Conservation (phyloP, 1,140 invertebrate species). For the Trichonephila inaurata region DNA sequence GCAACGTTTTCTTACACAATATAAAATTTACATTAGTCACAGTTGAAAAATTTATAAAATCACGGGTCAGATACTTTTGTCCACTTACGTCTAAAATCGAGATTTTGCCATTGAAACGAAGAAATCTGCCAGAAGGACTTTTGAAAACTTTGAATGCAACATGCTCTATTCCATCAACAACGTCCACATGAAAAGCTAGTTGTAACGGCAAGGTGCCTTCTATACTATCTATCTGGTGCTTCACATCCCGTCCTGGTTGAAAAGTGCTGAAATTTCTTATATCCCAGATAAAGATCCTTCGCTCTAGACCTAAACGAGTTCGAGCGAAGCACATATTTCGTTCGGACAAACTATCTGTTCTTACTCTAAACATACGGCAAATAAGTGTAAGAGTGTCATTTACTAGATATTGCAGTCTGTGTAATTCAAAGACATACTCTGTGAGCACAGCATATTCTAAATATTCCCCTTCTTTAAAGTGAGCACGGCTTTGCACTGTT, state of each 20-base stretch:
- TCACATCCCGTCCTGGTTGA: not conserved
- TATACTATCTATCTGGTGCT: not conserved
- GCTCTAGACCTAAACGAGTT: not conserved
- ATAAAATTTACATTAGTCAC: too few relatives aligned
- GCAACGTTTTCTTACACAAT: too few relatives aligned
- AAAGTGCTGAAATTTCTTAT: not conserved
- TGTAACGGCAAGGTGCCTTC: not conserved
- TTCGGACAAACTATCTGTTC: not conserved
- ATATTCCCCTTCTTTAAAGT: not conserved
- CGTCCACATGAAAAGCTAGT: not conserved
- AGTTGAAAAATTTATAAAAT: too few relatives aligned
- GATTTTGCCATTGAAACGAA: too few relatives aligned
- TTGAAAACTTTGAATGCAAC: too few relatives aligned
- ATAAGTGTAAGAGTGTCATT: not conserved
- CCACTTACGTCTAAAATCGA: too few relatives aligned
- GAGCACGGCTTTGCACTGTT: too few relatives aligned
- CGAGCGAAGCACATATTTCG: not conserved
- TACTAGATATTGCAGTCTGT: not conserved
- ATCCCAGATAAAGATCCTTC: not conserved
- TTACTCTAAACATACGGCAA: not conserved
- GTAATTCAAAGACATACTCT: not conserved
- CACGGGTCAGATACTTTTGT: too few relatives aligned
- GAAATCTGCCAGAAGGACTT: too few relatives aligned
- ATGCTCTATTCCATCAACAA: too few relatives aligned
- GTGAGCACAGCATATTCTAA: not conserved